phyloP scores from a whole-genome alignment of 1,140 invertebrate genomes.

The Heliconius nattereri region DNA sequence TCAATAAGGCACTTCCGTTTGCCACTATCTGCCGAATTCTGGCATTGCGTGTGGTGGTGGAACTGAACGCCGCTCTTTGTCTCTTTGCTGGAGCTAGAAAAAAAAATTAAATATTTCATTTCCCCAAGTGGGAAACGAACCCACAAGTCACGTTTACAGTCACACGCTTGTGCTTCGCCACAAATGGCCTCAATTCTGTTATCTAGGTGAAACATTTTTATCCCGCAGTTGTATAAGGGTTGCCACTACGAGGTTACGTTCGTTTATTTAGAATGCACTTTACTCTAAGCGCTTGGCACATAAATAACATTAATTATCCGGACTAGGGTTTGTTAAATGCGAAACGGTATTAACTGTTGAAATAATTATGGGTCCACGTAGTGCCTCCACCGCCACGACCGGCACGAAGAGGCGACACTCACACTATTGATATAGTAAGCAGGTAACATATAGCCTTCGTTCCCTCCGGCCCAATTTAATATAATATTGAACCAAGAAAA shows the following conservation, averaged over 20 bases:
- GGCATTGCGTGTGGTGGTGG: too few species aligned
- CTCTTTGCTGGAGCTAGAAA: too few species aligned
- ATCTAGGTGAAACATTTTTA: neutral
- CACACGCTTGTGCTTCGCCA: too few species aligned
- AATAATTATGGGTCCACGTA: conserved; percentile 47
- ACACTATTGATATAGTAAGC: conserved; percentile 27
- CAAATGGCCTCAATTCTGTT: too few species aligned
- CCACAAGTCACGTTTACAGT: too few species aligned
- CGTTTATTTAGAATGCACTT: conserved; percentile 19
- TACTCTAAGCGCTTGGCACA: conserved; percentile 17
- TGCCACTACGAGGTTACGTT: conserved; percentile 2
- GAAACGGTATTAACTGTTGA: conserved; percentile 43
- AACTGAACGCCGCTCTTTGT: too few species aligned
- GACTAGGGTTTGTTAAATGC: conserved; percentile 35
- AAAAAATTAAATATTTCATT: too few species aligned
- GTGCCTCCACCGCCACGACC: neutral
- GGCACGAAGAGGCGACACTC: conserved; percentile 22
- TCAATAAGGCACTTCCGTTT: too few species aligned
- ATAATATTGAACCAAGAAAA: conserved; percentile 34
- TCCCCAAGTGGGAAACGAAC: too few species aligned
- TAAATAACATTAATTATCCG: conserved; percentile 23
- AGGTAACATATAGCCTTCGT: conserved; percentile 19
- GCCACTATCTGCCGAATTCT: too few species aligned
- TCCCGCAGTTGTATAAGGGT: conserved; percentile 3
- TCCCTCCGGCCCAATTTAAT: conserved; percentile 25